Evolutionary conservation across 53 echinoderm and acorn worm genomes (phyloP), one percentile per base, ranked within the genome.

Genomic region (Zoroaster sp.): DNA sequence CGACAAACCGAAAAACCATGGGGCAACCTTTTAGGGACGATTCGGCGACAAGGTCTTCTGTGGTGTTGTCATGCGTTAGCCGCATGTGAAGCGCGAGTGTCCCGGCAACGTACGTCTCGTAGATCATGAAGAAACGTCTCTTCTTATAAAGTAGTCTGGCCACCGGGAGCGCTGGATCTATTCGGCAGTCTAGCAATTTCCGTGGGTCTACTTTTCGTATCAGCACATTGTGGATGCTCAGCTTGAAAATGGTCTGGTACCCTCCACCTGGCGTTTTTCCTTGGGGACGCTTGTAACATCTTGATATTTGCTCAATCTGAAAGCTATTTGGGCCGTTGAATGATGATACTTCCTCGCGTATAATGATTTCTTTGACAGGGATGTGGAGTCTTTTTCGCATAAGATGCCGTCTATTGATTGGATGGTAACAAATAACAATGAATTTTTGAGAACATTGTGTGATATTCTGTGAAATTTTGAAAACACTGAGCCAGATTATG

Each of bases 61-160:
- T 1, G 2, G 66, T 39, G 7, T 63, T 25, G 80, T 11, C 13
- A 2, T 31, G 39, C 10, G 80, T 18, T 28, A 65, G 28, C 63
- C 28, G 21, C 23, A 3, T 11, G 28, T 59, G 63, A 4, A 21
- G 28, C 63, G 63, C 28, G 30, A 59, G n/a, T n/a, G n/a, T n/a
- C n/a, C 17, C 80, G 2, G 80, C 80, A 1, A 80, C 40, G 40
- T 66, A 28, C 9, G 80, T 80, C 80, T 80, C 80, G 42, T 80
- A 80, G 37, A 80, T 12, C 39, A 80, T 11, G 66, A 31, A 80
- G 41, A 80, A 80, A 39, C 7, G 40, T 25, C 66, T 39, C 32
- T 21, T 40, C 23, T 66, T 66, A 18, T n/a, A n/a, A n/a, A 7
- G 8, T 4, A 66, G 39, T 37, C 63, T 65, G 23, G 65, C 40